Conservation (phyloP, 2,797 vertebrate genomes). For the Lindbergichthys nudifrons region DNA sequence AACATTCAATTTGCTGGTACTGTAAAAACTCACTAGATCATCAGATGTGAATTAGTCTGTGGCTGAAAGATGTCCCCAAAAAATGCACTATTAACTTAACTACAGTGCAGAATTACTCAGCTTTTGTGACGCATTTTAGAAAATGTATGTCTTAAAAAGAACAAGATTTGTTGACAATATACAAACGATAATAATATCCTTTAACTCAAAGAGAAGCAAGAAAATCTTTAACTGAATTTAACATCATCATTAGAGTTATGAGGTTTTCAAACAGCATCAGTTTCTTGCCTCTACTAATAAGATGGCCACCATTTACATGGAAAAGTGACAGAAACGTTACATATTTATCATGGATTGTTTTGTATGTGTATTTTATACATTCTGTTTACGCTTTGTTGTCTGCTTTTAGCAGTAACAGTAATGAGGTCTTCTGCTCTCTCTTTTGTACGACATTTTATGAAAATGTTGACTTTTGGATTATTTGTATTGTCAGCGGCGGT, state of each 20-base stretch:
- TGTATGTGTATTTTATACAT: conserved; percentile 43
- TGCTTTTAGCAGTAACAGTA: conserved; percentile 29
- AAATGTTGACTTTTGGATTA: conserved; percentile 50
- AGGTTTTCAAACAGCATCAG: conserved; percentile 42
- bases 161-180: conserved; percentile 20
- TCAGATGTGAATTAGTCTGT: conserved; percentile 10
- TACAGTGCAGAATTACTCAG: conserved; percentile 2
- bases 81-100: not conserved
- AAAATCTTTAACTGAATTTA: conserved; percentile 1
- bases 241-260: conserved; percentile 29
- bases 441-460: conserved; percentile 37
- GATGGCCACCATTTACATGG: conserved; percentile 13
- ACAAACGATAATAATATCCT: not conserved
- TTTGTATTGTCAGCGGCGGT: conserved; percentile 35
- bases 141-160: too few species aligned
- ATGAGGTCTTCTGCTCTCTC: conserved; percentile 44
- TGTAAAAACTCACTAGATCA: not conserved
- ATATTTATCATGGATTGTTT: conserved; percentile 39
- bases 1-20: not conserved
- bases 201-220: not conserved
- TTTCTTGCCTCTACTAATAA: conserved; percentile 18
- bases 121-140: not conserved
- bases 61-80: conserved; percentile 2
- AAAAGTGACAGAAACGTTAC: conserved; percentile 19
- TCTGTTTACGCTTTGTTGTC: conserved; percentile 42